Evolutionary conservation across 2,888 invertebrate genomes (phyloP), one percentile per base, ranked within the genome.

Genomic region (Drosophila mayaguana): DNA sequence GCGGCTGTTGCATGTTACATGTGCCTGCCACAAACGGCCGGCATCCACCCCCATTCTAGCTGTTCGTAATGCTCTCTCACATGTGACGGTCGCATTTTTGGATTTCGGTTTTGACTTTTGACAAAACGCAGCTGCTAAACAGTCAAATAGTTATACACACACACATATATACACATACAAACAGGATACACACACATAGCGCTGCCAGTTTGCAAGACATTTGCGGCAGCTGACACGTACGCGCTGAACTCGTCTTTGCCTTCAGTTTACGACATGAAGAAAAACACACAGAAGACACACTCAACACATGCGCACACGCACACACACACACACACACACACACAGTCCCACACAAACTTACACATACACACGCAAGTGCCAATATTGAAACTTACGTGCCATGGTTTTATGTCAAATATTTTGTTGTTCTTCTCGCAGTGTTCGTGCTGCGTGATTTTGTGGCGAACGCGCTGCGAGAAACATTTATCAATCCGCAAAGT

Each of bases 341-440:
- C 11, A 11, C 18, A 18, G 2, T 9, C 32, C 32, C 32, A 55
- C 20, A 46, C 50, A 25, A 1, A 28, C 46, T 38, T 32, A 25
- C 51, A 22, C 28, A 57, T 46, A 56, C 56, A 22, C 28, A 57
- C 46, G 54, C 56, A 63, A 60, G 40, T 69, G 81, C 62, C 82
- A 81, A 83, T 87, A 87, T 78, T 72, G 64, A 75, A 81, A 72
- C 72, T 75, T 87, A 75, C 73, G 75, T 75, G 69, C 75, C 57
- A 68, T 72, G 82, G 67, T 71, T 78, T 78, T 67, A 75, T 81
- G 85, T 83, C 84, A 83, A 83, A 87, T 81, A 87, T 87, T 87
- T 83, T 75, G 61, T 48, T 61, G 60, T 50, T 40, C 45, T 53
- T 53, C 28, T 54, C 60, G 48, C 48, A 32, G 34, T 34, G 46